Conservation (phyloP, 2,797 vertebrate genomes). For the Neosilurus mollespiculum region DNA sequence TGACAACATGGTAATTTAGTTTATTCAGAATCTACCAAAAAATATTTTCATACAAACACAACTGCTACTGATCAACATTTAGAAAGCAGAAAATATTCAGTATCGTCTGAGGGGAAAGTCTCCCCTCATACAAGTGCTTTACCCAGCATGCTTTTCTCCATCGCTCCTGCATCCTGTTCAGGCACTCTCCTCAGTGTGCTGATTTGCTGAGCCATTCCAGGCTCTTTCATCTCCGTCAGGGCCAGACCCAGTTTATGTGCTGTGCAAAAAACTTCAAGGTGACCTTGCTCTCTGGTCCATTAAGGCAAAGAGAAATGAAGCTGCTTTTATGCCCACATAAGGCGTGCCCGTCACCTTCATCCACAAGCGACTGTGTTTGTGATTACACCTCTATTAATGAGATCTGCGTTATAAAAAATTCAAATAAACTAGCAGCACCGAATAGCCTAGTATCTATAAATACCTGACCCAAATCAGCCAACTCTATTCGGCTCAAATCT, state of each 20-base stretch:
- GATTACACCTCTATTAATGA: conserved; percentile 5
- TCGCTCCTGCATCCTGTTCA: background rate
- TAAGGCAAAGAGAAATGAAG: conserved; percentile 13
- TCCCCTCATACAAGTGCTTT: background rate
- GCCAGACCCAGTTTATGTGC: conserved; percentile 53
- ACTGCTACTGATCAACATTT: background rate
- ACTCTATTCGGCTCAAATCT: conserved; percentile 31
- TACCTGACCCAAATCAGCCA: conserved; percentile 53
- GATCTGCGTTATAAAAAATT: conserved; percentile 15
- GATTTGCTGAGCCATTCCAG: conserved; percentile 45
- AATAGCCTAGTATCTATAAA: conserved; percentile 45
- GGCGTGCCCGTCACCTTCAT: background rate
- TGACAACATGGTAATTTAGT: background rate
- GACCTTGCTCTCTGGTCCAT: conserved; percentile 42
- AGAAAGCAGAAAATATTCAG: background rate
- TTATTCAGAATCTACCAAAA: background rate
- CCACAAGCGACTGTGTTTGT: background rate
- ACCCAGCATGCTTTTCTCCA: conserved; percentile 1
- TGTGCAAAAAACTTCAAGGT: conserved; percentile 51
- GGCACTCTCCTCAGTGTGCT: conserved; percentile 27
- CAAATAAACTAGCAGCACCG: conserved; percentile 14
- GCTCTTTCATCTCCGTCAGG: conserved; percentile 41
- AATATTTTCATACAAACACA: background rate
- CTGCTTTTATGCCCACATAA: background rate
- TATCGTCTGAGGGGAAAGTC: background rate